Evolutionary conservation across 2,113 vertebrate genomes (phyloP), one percentile per base, ranked within the genome.

Genomic region (Oxyruncus cristatus): DNA sequence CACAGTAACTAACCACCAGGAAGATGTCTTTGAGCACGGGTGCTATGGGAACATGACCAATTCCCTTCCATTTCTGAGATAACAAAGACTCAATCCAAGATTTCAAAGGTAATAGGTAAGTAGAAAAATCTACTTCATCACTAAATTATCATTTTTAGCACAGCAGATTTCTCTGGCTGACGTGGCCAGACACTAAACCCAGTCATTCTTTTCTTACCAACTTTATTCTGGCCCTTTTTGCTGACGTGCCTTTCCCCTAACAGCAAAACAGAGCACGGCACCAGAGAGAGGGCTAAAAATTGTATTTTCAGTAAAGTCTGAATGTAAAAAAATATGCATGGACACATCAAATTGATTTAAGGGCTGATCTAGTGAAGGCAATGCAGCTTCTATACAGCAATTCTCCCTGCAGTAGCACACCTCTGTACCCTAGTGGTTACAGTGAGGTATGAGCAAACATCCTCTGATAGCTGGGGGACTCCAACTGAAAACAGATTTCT

Each of bases 31-130:
- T 93, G 92, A 89, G 33, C 71, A 89, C 3, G 56, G 58, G 33
- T 72, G 85, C 93, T 84, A 91, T 79, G 79, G 72, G 68, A 96
- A 63, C 71, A 14, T 56, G 72, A 73, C 67, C 93, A 83, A 86
- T 87, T 95, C 20, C 23, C 59, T 93, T 70, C 61, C 18, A 33
- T 74, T 85, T 71, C 46, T 55, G 55, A 96, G 62, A 73, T 94
- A 32, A 89, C 92, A 76, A 79, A 92, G 49, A 74, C 66, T 68
- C 92, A 75, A 73, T 24, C 79, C 37, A 83, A 67, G 82, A 88
- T 97, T 74, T 85, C 72, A 61, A 85, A 79, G 53, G 82, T 73
- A 71, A 74, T 37, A 96, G 95, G 80, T 81, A 41, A 94, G 91
- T 88, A 83, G 24, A 74, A 56, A 91, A 84, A 65, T n/a, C 62